Percentiles rank a stretch among this genome's conserved stretches.
These are phyloP conservation scores for Harpalus rubripes DNA, from an alignment of 2,888 invertebrate genomes.

Conservation along the genomic window DNA sequence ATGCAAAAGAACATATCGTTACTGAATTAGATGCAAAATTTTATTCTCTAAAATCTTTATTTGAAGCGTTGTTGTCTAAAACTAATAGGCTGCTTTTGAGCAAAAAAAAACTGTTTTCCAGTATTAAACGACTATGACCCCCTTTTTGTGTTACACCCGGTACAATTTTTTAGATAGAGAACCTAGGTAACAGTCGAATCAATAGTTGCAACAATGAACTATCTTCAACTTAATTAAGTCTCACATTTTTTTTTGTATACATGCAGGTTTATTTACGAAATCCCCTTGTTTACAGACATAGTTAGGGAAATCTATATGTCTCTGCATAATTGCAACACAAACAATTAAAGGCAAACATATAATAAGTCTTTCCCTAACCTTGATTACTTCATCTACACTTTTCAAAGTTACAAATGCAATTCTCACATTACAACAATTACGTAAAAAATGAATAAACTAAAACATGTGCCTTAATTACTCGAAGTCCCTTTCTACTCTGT, in stretches of 20 bases:
- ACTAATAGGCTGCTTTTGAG: too few species aligned
- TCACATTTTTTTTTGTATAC: background rate
- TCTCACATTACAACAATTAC: conserved; percentile 37
- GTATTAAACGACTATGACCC: too few species aligned
- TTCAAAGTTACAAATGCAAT: conserved; percentile 16
- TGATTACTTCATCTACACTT: conserved; percentile 30
- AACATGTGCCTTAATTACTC: background rate
- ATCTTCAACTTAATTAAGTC: background rate
- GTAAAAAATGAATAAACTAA: conserved; percentile 8
- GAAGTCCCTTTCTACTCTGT: background rate
- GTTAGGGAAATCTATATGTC: background rate
- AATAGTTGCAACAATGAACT: background rate
- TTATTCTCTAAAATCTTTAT: too few species aligned
- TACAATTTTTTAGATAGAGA: too few species aligned
- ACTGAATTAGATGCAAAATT: too few species aligned
- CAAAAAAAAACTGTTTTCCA: too few species aligned
- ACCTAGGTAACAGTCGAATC: too few species aligned
- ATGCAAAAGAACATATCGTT: too few species aligned
- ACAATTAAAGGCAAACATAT: background rate
- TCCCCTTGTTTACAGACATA: background rate
- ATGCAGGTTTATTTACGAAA: background rate
- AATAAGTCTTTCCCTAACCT: conserved; percentile 45
- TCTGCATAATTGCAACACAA: conserved; percentile 11
- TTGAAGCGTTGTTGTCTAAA: too few species aligned
- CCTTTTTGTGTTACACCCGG: too few species aligned